Percentiles rank a stretch among this genome's conserved stretches.
phyloP scores from a whole-genome alignment of 2,888 invertebrate genomes.

The Plutella xylostella region DNA sequence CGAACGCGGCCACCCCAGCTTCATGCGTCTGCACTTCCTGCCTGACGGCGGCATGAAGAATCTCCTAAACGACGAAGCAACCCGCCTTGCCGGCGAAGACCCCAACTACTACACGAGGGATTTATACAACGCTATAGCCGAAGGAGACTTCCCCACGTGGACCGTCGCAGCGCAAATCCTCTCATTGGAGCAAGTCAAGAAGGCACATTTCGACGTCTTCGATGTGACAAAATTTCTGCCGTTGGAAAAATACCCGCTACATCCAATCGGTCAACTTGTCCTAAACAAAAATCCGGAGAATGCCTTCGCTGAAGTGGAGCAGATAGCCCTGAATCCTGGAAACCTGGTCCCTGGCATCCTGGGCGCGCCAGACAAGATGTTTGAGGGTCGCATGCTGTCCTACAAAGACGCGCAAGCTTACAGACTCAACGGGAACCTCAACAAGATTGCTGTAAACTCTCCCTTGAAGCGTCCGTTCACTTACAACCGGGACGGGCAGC shows the following conservation, averaged over 20 bases:
- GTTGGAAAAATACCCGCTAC: conserved; percentile 80
- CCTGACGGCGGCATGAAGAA: conserved; percentile 89
- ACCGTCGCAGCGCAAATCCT: conserved; percentile 83
- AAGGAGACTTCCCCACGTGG: conserved; percentile 80
- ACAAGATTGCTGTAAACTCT: conserved; percentile 89
- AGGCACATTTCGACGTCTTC: conserved; percentile 83
- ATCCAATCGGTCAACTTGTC: conserved; percentile 82
- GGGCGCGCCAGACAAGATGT: conserved; percentile 86
- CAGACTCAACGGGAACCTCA: conserved; percentile 87
- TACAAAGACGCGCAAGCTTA: conserved; percentile 83
- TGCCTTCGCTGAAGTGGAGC: conserved; percentile 89
- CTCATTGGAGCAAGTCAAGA: conserved; percentile 82
- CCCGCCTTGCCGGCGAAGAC: conserved; percentile 74
- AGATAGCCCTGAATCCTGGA: conserved; percentile 84
- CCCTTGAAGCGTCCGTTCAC: conserved; percentile 76
- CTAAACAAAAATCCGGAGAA: conserved; percentile 86
- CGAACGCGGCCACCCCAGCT: conserved; percentile 73
- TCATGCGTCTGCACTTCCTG: conserved; percentile 90
- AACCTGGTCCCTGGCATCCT: conserved; percentile 88
- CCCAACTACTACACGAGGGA: conserved; percentile 89
- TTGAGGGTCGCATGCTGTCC: conserved; percentile 80
- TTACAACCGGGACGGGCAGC: conserved; percentile 85
- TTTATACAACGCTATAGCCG: conserved; percentile 85
- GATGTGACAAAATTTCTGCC: conserved; percentile 90
- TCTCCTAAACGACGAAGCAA: conserved; percentile 73